Base-by-base conservation (phyloP, 2,113 vertebrate genomes). In the Chaenocephalus aceratus region DNA sequence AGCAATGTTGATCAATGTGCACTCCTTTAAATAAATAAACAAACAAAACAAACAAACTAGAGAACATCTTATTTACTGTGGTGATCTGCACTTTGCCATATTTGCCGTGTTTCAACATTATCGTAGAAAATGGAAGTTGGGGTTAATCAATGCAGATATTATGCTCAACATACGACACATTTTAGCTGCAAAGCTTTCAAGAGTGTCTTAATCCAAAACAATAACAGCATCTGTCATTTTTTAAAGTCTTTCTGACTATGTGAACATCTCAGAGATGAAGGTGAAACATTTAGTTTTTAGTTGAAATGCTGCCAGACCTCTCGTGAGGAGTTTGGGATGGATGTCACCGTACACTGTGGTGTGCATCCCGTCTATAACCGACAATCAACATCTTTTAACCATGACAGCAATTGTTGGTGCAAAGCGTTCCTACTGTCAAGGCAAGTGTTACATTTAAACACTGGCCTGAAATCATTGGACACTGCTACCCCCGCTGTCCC, bases 271-370 rank as follows among this genome's bases (percentile, higher is more conserved):
- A 36, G 9, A 59, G 0, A 23, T 7, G 12, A 21, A 49, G 12
- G 12, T 30, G 26, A 30, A 30, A 30, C 26, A 30, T 30, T 21
- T 21, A 21, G 21, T 21, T 21, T 21, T 21, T 21, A 21, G n/a
- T 15, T 18, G 5, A 1, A 16, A 51, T 34, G 51, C 60, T 56
- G 60, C 72, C 71, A 62, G 44, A 63, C 60, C 53, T 66, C 53
- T 10, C 9, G 53, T 58, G 13, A 58, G 45, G 63, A 67, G 54
- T 54, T 10, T 7, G 1, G 18, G 54, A n/a, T 3, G 30, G 45
- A 56, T n/a, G 61, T 34, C 23, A 34, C 41, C 15, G 21, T 51
- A 67, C 45, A 18, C 5, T 11, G 13, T 3, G n/a, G 54, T 26
- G 14, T 18, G 18, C 10, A 68, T 59, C 36, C 30, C 8, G 2